Evolutionary conservation across 1,140 invertebrate species (phyloP), one percentile per base, ranked within the genome.

Genomic region (Drosophila kikkawai): DNA sequence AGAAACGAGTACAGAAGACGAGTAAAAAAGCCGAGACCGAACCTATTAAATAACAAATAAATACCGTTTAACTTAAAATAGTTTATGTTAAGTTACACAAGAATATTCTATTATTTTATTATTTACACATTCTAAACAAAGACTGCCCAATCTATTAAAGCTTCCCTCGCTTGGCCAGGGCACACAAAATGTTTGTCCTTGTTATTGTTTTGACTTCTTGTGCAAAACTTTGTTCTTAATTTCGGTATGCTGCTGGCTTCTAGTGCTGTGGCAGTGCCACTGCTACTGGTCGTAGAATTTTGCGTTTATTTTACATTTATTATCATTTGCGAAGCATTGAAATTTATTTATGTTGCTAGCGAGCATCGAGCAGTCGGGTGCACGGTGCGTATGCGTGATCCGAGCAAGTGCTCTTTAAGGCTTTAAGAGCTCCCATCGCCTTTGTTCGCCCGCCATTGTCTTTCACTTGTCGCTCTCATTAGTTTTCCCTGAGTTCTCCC

Each of bases 131-230:
- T 15, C 26, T 6, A 17, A n/a, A 2, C 17, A n/a, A 47, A 11
- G 13, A 4, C 47, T n/a, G 0, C 0, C 8, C 15, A 32, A 55
- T 55, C 34, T 17, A 51, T 42, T 66, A 4, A 9, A 51, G 7
- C 82, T 3, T 15, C 68, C 42, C 77, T 88, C 80, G 84, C 42
- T 29, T n/a, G 22, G 39, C 41, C 41, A 42, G 51, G 59, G 48
- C 48, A 79, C 48, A 75, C 55, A 71, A 69, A 77, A 69, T 80
- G 81, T 64, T 59, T 83, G 85, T 90, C 80, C 85, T 88, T 88
- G 84, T 90, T 88, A 87, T 88, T 88, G 84, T 88, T 88, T 84
- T 81, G 84, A 88, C 84, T 88, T 88, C 80, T 88, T 87, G 73
- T 78, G 78, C 85, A 75, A 80, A 88, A 88, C 53, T 88, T 88